Evolutionary conservation across 2,888 invertebrate genomes (phyloP).

Genomic region (Tetanocera ferruginea): DNA sequence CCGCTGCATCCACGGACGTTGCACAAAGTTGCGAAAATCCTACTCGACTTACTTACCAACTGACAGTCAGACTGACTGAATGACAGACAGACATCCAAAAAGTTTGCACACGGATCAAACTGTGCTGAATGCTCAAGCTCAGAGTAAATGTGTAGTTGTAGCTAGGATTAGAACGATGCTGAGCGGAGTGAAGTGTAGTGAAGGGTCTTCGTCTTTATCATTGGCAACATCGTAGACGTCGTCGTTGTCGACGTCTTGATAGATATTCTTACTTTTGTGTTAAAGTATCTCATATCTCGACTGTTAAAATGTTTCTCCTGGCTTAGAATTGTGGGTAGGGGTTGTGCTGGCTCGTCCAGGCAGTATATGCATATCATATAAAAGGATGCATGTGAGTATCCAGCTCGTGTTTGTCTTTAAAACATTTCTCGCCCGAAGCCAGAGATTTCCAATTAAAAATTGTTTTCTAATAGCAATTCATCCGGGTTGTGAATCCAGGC

Average conservation of each 20-base stretch:
- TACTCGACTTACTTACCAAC: background rate
- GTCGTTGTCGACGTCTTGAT: conserved; percentile 10
- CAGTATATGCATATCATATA: background rate
- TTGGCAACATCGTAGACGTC: conserved; percentile 20
- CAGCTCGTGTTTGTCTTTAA: background rate
- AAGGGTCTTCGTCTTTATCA: conserved; percentile 19
- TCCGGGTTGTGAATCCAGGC: conserved; percentile 4
- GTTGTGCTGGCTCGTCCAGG: background rate
- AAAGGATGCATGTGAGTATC: background rate
- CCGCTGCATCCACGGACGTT: background rate
- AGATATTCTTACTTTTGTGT: conserved; percentile 39
- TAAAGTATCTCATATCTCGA: conserved; percentile 41
- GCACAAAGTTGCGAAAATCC: background rate
- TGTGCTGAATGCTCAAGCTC: background rate
- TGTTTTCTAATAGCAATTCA: conserved; percentile 40
- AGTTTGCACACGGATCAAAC: conserved; percentile 24
- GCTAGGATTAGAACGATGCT: background rate
- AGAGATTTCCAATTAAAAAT: conserved; percentile 51
- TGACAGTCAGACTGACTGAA: background rate
- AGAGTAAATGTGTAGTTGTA: conserved; percentile 29
- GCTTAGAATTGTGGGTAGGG: background rate
- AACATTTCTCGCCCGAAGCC: conserved; percentile 42
- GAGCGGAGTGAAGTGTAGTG: background rate
- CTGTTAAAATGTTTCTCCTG: conserved; percentile 14
- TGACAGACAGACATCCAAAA: conserved; percentile 31